phyloP scores from a whole-genome alignment of 2,888 invertebrate genomes.

The Tethea ocularis region DNA sequence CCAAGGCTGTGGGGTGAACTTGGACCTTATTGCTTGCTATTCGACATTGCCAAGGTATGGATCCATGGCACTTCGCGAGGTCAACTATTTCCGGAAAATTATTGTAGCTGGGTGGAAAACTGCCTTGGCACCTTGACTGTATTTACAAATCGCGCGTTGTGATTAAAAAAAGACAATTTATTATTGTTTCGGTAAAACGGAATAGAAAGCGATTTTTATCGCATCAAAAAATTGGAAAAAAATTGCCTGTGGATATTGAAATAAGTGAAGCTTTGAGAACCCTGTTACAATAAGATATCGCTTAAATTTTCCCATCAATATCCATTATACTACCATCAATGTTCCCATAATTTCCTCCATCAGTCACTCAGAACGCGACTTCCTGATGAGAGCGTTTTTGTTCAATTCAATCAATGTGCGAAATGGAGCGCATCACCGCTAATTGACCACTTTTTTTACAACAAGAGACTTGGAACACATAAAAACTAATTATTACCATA shows the following conservation, averaged over 20 bases:
- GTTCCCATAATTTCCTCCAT: slow-evolving; percentile 52
- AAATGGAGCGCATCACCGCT: slow-evolving; percentile 67
- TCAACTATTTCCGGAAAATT: background rate
- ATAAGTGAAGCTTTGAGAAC: background rate
- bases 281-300: background rate
- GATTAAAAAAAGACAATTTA: too few species aligned
- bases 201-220: too few species aligned
- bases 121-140: background rate
- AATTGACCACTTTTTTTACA: slow-evolving; percentile 60
- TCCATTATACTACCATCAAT: slow-evolving; percentile 14
- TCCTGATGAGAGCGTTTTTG: slow-evolving; percentile 63
- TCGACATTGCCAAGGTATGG: slow-evolving; percentile 34
- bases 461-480: background rate
- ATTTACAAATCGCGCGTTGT: too few species aligned
- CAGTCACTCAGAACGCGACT: slow-evolving; percentile 57
- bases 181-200: too few species aligned
- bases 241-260: too few species aligned
- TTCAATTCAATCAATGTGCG: slow-evolving; percentile 55
- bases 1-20: slow-evolving; percentile 56
- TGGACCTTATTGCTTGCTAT: slow-evolving; percentile 41
- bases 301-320: background rate
- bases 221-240: too few species aligned
- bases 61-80: background rate
- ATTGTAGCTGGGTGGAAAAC: background rate
- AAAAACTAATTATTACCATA: too few species aligned